Percentiles rank a stretch among this genome's conserved stretches.
phyloP scores from a whole-genome alignment of 2,797 vertebrate species.

The Mormyrus proboscirostris region DNA sequence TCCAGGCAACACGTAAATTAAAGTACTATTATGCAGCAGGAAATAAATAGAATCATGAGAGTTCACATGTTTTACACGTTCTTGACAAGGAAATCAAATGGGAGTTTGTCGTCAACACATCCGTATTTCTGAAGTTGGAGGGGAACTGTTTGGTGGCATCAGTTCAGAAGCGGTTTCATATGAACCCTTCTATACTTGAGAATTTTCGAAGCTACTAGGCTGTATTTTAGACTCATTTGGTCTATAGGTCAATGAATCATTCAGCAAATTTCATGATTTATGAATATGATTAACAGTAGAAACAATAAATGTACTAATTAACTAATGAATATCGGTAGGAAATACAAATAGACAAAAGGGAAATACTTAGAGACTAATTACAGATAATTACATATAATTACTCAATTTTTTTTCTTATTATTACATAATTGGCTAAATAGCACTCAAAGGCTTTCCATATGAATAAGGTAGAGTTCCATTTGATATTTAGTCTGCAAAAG shows the following conservation, averaged over 20 bases:
- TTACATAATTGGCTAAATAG: background rate
- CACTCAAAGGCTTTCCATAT: background rate
- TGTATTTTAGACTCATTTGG: background rate
- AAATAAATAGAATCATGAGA: background rate
- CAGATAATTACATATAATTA: background rate
- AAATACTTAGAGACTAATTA: background rate
- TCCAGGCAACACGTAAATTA: background rate
- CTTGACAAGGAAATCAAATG: background rate
- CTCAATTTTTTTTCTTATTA: background rate
- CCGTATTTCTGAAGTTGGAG: background rate
- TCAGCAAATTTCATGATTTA: background rate
- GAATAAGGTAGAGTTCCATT: background rate
- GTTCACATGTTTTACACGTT: background rate
- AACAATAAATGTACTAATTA: constrained; percentile 7
- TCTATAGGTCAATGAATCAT: background rate
- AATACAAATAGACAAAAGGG: background rate
- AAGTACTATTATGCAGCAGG: background rate
- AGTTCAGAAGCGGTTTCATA: background rate
- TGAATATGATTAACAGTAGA: background rate
- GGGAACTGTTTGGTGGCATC: background rate
- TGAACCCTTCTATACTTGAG: background rate
- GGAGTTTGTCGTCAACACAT: background rate
- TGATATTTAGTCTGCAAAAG: background rate
- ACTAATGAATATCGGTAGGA: background rate
- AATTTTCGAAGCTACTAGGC: background rate